These are phyloP conservation scores for Dryobotodes eremita DNA, from an alignment of 2,888 invertebrate species.

Conservation along the genomic window DNA sequence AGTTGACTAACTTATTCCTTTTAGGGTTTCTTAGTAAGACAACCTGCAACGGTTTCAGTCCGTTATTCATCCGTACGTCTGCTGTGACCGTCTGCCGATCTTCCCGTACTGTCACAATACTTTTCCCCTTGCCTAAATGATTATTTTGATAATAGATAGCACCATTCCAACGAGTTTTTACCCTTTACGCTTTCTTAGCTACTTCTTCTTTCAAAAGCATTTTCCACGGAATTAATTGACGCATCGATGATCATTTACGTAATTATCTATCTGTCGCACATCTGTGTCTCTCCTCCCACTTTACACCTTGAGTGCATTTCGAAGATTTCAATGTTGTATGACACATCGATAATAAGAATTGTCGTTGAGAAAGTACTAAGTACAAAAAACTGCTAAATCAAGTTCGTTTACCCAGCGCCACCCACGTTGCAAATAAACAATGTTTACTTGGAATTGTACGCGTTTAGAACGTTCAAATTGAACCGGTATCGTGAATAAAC, in stretches of 20 bases:
- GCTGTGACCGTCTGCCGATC: not conserved
- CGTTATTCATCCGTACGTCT: not conserved
- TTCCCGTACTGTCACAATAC: too few relatives aligned
- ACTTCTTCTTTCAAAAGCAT: not conserved
- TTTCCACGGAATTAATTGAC: not conserved
- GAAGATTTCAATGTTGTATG: slow-evolving; percentile 28
- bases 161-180: not conserved
- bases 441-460: slow-evolving; percentile 65
- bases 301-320: not conserved
- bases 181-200: not conserved
- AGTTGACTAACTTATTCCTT: too few relatives aligned
- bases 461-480: slow-evolving; percentile 71
- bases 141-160: not conserved
- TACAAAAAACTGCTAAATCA: slow-evolving; percentile 51
- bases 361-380: slow-evolving; percentile 20
- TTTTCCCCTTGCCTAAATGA: not conserved
- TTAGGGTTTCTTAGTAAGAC: not conserved
- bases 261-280: not conserved
- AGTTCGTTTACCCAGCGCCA: slow-evolving; percentile 67
- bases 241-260: not conserved
- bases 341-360: not conserved
- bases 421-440: slow-evolving; percentile 68
- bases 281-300: not conserved
- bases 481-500: slow-evolving; percentile 74
- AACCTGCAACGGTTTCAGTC: not conserved